These are phyloP conservation scores for Rynchops niger DNA, from an alignment of 2,113 vertebrate genomes.

Conservation along the genomic window DNA sequence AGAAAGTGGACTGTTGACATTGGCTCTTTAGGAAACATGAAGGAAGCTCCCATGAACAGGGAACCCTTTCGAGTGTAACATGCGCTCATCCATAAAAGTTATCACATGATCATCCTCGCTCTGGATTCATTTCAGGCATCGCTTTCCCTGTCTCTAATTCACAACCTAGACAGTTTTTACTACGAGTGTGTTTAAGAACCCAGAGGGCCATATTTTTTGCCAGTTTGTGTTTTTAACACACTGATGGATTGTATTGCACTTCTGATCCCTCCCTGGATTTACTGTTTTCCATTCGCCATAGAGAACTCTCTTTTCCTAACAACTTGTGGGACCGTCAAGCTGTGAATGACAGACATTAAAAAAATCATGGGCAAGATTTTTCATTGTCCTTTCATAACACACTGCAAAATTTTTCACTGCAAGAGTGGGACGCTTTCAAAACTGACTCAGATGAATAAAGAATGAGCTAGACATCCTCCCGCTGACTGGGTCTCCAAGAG, in stretches of 20 bases:
- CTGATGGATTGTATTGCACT: background rate
- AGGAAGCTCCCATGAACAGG: slow-evolving; percentile 17
- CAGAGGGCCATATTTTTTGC: slow-evolving; percentile 29
- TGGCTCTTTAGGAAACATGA: slow-evolving; percentile 15
- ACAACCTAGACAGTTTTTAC: slow-evolving; percentile 28
- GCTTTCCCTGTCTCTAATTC: slow-evolving; percentile 5
- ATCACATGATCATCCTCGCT: background rate
- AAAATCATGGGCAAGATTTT: background rate
- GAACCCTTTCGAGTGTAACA: background rate
- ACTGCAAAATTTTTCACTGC: background rate
- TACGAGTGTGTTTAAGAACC: slow-evolving; percentile 1
- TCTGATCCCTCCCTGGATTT: background rate
- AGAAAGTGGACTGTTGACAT: slow-evolving; percentile 29
- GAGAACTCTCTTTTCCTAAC: background rate
- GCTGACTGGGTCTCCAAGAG: background rate
- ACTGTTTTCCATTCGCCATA: background rate
- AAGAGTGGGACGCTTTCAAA: slow-evolving; percentile 23
- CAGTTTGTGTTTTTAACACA: slow-evolving; percentile 28
- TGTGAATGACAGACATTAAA: background rate
- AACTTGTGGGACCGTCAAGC: background rate
- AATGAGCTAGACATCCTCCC: slow-evolving; percentile 18
- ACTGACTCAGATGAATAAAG: slow-evolving; percentile 30
- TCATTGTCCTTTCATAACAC: background rate
- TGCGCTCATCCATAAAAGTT: background rate
- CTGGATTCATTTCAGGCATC: slow-evolving; percentile 26